Percentiles rank a stretch among this genome's conserved stretches.
Evolutionary conservation across 2,113 vertebrate species (phyloP).

Genomic region (Coturnix japonica): DNA sequence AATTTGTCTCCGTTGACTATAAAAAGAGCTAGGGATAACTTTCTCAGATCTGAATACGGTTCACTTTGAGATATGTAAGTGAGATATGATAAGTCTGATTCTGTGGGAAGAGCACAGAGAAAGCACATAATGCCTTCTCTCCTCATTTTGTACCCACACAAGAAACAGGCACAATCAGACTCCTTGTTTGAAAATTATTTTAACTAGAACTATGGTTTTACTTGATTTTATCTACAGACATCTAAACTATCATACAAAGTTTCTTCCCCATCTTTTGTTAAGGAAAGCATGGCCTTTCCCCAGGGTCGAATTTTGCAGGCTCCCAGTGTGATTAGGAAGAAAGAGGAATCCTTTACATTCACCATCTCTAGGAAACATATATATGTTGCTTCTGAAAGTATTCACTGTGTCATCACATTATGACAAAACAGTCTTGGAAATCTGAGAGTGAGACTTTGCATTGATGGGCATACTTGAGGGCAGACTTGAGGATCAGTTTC

Average conservation of each 20-base stretch:
- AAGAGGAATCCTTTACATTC: not conserved
- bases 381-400: not conserved
- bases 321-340: not conserved
- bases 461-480: not conserved
- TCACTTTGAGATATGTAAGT: not conserved
- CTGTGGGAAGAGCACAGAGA: not conserved
- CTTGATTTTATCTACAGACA: not conserved
- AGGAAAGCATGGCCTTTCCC: not conserved
- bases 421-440: not conserved
- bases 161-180: not conserved
- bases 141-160: slow-evolving; percentile 12
- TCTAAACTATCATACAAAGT: not conserved
- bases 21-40: not conserved
- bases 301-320: not conserved
- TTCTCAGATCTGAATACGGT: not conserved
- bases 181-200: not conserved
- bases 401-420: not conserved
- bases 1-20: not conserved
- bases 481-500: not conserved
- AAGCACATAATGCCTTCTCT: not conserved
- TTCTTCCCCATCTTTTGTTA: not conserved
- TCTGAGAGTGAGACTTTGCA: not conserved
- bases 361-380: not conserved
- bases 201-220: not conserved
- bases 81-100: not conserved